Base-by-base conservation (phyloP, 2,888 invertebrate genomes). In the Tinea pellionella region DNA sequence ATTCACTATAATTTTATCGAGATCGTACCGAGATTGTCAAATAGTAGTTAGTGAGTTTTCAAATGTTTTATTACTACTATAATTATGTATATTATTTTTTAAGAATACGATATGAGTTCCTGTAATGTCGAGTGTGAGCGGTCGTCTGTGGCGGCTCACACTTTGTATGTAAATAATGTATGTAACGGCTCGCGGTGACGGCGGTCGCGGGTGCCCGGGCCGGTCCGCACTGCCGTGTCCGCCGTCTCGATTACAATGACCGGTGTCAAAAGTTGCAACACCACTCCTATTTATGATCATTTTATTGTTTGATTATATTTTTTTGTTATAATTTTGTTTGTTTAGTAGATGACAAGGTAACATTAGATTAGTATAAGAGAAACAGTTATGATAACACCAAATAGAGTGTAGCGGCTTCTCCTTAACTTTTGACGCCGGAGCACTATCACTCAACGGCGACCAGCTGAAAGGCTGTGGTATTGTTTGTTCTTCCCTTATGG, bases 371-470 rank as follows among this genome's bases (percentile, higher is more conserved):
- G 88, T 78, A 75, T 88, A 88, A 88, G 88, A 71, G 24, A 84
- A 80, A 79, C 86, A 82, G 83, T 85, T 82, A 83, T 75, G 80
- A 78, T 2, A 78, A 88, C 88, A 88, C 88, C 88, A 87, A 47
- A 85, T 87, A 88, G n/a, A n/a, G 86, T 74, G 83, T 88, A 87
- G 87, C 87, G 85, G 88, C 87, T 85, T 87, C 80, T 81, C 83
- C 80, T 80, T 80, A 84, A 77, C 75, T 78, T 78, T 80, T 75
- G 80, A 77, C 77, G 84, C 80, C 82, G 84, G 77, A 76, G 80
- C 79, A 75, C 79, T 71, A 70, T 66, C 67, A 64, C 62, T 64
- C 63, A 65, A 69, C 64, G 65, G 66, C 66, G 66, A 64, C 11
- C 57, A 63, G 65, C 63, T 56, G 62, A 16, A 56, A 61, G 63